These are phyloP conservation scores for Myotis brandtii DNA, from an alignment of 2,113 vertebrate genomes.

Conservation along the genomic window DNA sequence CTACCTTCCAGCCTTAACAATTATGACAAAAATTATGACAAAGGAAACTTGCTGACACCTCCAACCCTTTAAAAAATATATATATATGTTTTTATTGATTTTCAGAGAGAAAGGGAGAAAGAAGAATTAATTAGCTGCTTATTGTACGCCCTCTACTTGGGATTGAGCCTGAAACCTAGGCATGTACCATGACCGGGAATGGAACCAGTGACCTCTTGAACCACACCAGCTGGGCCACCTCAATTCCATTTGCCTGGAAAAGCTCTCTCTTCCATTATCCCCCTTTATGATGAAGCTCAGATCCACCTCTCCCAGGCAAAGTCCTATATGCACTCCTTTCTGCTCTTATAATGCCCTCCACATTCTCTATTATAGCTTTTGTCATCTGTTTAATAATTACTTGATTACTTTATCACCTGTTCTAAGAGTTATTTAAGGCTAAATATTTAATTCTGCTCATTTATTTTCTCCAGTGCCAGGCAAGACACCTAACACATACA, in stretches of 20 bases:
- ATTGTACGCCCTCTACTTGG: too few relatives aligned
- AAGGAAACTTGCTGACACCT: slow-evolving; percentile 42
- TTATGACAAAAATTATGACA: slow-evolving; percentile 21
- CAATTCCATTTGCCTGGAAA: slow-evolving; percentile 41
- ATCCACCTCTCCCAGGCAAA: not conserved
- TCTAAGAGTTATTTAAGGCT: not conserved
- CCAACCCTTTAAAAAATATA: too few relatives aligned
- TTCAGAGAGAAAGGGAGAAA: too few relatives aligned
- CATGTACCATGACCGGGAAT: too few relatives aligned
- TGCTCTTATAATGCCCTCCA: not conserved
- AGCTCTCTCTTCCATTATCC: not conserved
- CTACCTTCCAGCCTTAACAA: not conserved
- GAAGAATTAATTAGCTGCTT: too few relatives aligned
- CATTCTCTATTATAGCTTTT: not conserved
- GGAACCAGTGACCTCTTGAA: too few relatives aligned
- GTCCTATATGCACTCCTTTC: not conserved
- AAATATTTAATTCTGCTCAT: slow-evolving; percentile 35
- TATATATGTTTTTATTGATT: too few relatives aligned
- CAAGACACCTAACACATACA: not conserved
- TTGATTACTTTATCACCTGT: slow-evolving; percentile 5
- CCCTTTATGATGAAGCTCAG: not conserved
- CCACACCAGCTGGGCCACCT: too few relatives aligned
- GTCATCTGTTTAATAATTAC: slow-evolving; percentile 1
- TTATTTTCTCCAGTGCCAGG: slow-evolving; percentile 10
- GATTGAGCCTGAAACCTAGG: too few relatives aligned